These are phyloP conservation scores for Cinclus mexicanus DNA, from an alignment of 2,113 vertebrate species.

Conservation along the genomic window DNA sequence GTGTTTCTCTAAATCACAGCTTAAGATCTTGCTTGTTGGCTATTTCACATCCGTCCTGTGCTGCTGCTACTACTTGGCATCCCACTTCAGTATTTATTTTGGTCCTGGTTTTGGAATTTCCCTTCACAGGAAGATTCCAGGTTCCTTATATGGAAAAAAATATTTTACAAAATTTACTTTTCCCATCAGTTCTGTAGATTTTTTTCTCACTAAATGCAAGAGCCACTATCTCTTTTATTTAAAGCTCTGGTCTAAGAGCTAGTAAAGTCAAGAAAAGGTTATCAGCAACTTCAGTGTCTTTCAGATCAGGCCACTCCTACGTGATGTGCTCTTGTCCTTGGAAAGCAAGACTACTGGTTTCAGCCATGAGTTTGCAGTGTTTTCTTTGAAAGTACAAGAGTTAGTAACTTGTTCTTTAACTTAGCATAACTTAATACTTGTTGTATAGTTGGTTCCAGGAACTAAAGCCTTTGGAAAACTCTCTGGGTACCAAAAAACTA, in stretches of 20 bases:
- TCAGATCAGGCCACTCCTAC: neutral
- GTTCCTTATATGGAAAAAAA: slow-evolving; percentile 14
- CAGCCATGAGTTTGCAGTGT: neutral
- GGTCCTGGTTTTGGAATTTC: slow-evolving; percentile 59
- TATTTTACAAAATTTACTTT: neutral
- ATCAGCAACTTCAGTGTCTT: neutral
- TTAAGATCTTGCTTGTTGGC: neutral
- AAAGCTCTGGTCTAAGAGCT: neutral
- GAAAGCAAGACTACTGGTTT: neutral
- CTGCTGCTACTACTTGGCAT: slow-evolving; percentile 42
- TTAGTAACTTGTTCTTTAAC: neutral
- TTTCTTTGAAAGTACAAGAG: neutral
- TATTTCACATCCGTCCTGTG: neutral
- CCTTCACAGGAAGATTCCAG: slow-evolving; percentile 31
- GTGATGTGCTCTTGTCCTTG: neutral
- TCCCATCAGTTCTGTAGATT: neutral
- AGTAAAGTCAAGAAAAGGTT: neutral
- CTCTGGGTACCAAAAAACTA: neutral
- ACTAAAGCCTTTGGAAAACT: neutral
- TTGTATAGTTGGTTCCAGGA: neutral
- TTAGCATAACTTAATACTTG: neutral
- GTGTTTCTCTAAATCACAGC: neutral
- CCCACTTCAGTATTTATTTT: slow-evolving; percentile 49
- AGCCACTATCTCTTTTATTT: neutral
- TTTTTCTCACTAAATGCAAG: neutral